Evolutionary conservation across 2,113 vertebrate species (phyloP), one percentile per base, ranked within the genome.

Genomic region (Eublepharis macularius): DNA sequence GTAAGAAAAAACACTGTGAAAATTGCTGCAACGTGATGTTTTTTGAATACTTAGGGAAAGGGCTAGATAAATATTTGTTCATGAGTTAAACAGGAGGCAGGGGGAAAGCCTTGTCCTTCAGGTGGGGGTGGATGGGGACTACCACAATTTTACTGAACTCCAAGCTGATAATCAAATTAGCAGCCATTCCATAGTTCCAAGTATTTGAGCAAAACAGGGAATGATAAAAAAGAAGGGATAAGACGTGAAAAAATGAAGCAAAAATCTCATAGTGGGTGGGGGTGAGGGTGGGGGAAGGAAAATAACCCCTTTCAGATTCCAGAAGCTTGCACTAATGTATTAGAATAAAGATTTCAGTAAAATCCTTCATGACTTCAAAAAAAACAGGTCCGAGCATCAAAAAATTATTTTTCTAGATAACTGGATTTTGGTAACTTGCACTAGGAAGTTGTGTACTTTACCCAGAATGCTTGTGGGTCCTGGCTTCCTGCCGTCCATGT

Each of bases 401-500:
- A 70, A 21, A 14, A 11, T 51, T 49, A 4, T 6, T 68, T n/a
- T 80, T 39, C 3, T 3, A 54, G 11, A 74, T 21, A 57, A 72
- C 5, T 6, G 47, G 45, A 39, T 43, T n/a, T 36, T 41, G 65
- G 47, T 54, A 51, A 68, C 26, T 1, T 69, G 63, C 24, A 54
- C 41, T 76, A 76, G 16, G 26, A 14, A 76, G 32, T 49, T 3
- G 57, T 17, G 32, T 29, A 34, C 10, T 4, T 93, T 91, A 97
- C 97, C 97, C 79, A 95, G 86, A 78, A 97, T 96, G 92, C 95
- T 97, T 0, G 96, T 97, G 51, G 95, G 96, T n/a, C 97, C 97
- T 19, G 97, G 97, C 85, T 96, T 96, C 83, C 97, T 96, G 21
- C 97, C 97, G 1, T 97, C 95, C 97, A 97, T 97, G 88, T 98